Conservation (phyloP, 2,113 vertebrate species). For the Coptodon bakossiorum region DNA sequence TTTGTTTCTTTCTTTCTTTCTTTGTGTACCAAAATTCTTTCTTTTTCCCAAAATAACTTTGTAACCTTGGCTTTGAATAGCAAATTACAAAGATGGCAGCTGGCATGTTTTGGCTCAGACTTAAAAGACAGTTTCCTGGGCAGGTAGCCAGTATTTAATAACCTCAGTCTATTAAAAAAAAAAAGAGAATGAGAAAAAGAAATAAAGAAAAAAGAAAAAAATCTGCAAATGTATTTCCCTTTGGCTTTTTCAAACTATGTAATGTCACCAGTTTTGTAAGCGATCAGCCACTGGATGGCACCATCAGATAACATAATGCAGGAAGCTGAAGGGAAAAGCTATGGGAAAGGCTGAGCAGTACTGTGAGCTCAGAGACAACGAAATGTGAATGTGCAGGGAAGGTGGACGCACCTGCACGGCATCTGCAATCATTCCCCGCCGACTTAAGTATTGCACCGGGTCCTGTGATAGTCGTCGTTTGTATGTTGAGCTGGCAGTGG, state of each 20-base stretch:
- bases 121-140: neutral
- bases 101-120: neutral
- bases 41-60: neutral
- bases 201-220: neutral
- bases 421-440: accelerated
- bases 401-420: neutral
- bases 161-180: neutral
- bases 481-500: neutral
- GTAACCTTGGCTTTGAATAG: constrained; percentile 10
- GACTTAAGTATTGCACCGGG: neutral
- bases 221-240: neutral
- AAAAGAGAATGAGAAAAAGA: neutral
- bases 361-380: neutral
- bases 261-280: neutral
- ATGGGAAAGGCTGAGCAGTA: neutral
- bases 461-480: neutral
- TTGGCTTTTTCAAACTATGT: neutral
- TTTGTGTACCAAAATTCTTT: neutral
- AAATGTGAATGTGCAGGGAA: neutral
- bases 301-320: neutral
- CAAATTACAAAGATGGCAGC: neutral
- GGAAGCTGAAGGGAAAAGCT: neutral
- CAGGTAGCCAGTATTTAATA: constrained; percentile 1
- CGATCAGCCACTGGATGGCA: constrained; percentile 23
- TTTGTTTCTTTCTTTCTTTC: neutral